Conservation (phyloP, 2,797 vertebrate species). For the Enoplosus armatus region DNA sequence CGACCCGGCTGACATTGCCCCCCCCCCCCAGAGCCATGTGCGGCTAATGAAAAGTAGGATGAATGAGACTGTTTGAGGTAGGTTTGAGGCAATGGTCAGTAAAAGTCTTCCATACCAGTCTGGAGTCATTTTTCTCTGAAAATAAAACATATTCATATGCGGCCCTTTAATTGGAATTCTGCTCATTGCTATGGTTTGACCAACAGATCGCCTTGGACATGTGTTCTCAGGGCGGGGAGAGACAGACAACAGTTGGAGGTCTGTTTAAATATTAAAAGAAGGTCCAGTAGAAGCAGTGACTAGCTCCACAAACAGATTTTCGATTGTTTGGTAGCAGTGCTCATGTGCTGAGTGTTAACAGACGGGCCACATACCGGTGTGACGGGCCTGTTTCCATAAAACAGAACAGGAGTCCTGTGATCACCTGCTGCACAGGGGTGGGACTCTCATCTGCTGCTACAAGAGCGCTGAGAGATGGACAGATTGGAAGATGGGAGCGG, state of each 20-base stretch:
- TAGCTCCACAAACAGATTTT: slow-evolving; percentile 13
- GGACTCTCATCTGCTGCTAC: slow-evolving; percentile 64
- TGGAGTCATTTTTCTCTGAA: neutral
- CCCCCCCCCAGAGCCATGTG: neutral
- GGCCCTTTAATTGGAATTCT: neutral
- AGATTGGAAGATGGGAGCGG: slow-evolving; percentile 72
- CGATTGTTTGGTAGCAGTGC: slow-evolving; percentile 8
- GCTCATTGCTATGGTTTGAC: neutral
- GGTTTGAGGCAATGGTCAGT: neutral
- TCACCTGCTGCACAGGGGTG: slow-evolving; percentile 60
- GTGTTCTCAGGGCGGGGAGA: neutral
- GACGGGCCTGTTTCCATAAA: slow-evolving; percentile 59
- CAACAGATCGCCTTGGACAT: neutral
- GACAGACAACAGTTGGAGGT: neutral
- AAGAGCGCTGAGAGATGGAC: slow-evolving; percentile 71
- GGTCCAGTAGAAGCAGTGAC: neutral
- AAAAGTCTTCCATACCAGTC: neutral
- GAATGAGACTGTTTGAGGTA: neutral
- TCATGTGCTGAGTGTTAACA: slow-evolving; percentile 41
- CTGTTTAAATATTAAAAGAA: neutral
- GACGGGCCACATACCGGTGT: slow-evolving; percentile 63
- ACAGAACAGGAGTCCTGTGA: slow-evolving; percentile 65
- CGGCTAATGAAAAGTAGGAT: neutral
- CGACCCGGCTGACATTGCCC: neutral
- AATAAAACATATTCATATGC: slow-evolving; percentile 3